Percentiles rank a stretch among this genome's conserved stretches.
Evolutionary conservation across 2,797 vertebrate genomes (phyloP).

Genomic region (Euphonia xanthogaster): DNA sequence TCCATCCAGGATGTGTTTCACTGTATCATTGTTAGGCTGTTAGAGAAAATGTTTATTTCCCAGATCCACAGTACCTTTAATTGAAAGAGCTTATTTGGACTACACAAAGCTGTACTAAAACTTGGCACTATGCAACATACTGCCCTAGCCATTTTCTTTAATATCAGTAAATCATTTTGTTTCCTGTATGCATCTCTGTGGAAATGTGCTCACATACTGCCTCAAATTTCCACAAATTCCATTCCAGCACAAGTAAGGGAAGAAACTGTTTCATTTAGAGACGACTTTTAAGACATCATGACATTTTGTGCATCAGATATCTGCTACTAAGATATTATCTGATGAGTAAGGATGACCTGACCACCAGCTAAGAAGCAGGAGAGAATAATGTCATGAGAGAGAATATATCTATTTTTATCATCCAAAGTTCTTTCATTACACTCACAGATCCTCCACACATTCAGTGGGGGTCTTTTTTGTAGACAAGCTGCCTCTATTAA

Average conservation of each 20-base stretch:
- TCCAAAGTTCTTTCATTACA: neutral
- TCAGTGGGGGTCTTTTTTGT: neutral
- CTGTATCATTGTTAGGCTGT: neutral
- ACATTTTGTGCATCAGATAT: neutral
- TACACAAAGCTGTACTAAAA: neutral
- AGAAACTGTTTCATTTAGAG: neutral
- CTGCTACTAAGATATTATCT: neutral
- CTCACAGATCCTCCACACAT: neutral
- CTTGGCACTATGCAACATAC: neutral
- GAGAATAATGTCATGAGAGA: neutral
- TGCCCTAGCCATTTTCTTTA: neutral
- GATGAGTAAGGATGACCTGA: slow-evolving; percentile 1
- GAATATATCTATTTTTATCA: neutral
- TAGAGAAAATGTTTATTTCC: neutral
- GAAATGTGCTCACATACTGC: neutral
- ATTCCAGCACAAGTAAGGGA: neutral
- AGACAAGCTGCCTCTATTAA: neutral
- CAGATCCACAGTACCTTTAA: neutral
- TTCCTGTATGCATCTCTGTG: neutral
- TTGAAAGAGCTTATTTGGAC: neutral
- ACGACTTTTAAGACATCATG: neutral
- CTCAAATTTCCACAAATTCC: neutral
- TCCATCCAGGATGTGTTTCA: neutral
- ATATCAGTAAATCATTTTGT: neutral
- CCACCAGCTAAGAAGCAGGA: neutral